Base-by-base conservation (phyloP, 1,140 invertebrate species). In the Pseudomyrmex sp. region DNA sequence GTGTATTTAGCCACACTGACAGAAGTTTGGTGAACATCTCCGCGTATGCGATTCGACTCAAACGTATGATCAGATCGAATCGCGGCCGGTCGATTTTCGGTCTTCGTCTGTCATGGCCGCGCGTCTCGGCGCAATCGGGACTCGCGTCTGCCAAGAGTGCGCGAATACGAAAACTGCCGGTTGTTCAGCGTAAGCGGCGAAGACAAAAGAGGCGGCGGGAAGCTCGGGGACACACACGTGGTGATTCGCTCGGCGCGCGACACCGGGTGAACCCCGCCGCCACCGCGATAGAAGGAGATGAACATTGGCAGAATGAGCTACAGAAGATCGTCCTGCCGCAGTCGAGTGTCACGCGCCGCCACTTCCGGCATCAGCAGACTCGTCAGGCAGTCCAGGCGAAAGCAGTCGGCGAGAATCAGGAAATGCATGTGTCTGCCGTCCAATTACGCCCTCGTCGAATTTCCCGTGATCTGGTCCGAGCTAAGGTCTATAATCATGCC, bases 401-500 rank as follows among this genome's bases (percentile, higher is more conserved):
- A 88, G 59, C 90, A 91, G 44, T 70, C 75, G 54, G 20, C 68
- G 52, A 91, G 84, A 85, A 65, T 80, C 54, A 80, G 87, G 80
- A 93, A 88, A 88, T 94, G 92, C 87, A 87, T 93, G 44, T 94
- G 93, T 82, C 84, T 90, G 12, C 92, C 92, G 7, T 83, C 82
- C 13, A 90, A 91, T 88, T 89, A 90, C 65, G 84, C 79, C 63
- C 88, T 95, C 84, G 93, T 95, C 65, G 95, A 96, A 89, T 96
- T 96, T 91, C 96, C 96, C 44, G 88, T 94, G 54, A 95, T 96
- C 86, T 96, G 96, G 96, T 95, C 95, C 83, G 96, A 96, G 91
- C 91, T 96, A 56, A 95, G 96, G 89, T 93, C 70, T 4, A 75
- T 88, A 50, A 79, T 69, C 35, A 44, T n/a, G 52, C 35, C 26